phyloP scores from a whole-genome alignment of 2,888 invertebrate species.

The Lysandra bellargus region DNA sequence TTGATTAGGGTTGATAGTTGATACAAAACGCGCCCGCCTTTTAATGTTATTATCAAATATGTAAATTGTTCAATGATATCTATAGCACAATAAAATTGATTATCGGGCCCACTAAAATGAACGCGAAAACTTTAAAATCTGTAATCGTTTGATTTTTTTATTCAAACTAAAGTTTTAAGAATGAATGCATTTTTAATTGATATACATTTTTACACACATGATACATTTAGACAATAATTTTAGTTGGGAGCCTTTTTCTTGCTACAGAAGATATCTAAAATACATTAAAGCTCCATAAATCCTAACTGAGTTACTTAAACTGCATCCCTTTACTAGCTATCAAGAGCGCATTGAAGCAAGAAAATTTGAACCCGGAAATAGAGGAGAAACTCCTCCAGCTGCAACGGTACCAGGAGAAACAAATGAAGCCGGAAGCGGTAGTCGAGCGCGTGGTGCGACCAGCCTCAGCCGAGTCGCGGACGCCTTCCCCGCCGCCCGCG shows the following conservation, averaged over 20 bases:
- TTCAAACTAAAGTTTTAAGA: too few species aligned
- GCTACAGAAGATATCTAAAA: not conserved
- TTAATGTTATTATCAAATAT: too few species aligned
- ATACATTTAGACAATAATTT: not conserved
- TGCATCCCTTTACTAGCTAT: constrained; percentile 83
- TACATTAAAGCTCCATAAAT: not conserved
- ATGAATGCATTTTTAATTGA: too few species aligned
- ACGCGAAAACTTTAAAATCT: too few species aligned
- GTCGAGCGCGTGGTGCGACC: constrained; percentile 62
- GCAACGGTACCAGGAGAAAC: constrained; percentile 91
- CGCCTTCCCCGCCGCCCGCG: constrained; percentile 51
- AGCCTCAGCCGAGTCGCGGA: constrained; percentile 44
- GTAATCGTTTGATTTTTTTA: too few species aligned
- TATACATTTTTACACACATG: not conserved
- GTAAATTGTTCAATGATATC: too few species aligned
- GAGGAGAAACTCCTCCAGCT: constrained; percentile 94
- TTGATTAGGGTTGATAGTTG: too few species aligned
- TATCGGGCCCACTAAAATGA: too few species aligned
- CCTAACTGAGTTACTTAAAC: too few species aligned
- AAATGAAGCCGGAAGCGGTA: constrained; percentile 82
- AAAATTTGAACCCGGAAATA: constrained; percentile 94
- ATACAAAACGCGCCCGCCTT: too few species aligned
- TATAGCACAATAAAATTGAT: too few species aligned
- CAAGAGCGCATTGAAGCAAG: constrained; percentile 94
- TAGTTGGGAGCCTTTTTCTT: not conserved